Conservation (phyloP, 2,888 invertebrate species). For the Papilio demoleus region DNA sequence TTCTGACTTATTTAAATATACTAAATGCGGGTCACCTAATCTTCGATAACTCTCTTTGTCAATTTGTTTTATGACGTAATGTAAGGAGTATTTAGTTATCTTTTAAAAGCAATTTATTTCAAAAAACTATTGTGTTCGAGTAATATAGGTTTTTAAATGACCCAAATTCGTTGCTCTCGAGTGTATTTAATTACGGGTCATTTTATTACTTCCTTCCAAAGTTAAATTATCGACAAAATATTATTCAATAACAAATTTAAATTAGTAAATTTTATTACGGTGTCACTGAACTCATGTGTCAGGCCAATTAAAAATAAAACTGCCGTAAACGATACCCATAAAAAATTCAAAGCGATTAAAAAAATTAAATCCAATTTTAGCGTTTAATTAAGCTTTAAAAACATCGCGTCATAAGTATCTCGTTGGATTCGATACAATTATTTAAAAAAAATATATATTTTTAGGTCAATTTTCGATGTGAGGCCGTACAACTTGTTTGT, state of each 20-base stretch:
- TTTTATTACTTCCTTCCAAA: too few species aligned
- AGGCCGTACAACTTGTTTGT: slow-evolving; percentile 15
- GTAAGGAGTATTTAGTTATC: too few species aligned
- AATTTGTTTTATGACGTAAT: too few species aligned
- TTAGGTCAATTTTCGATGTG: slow-evolving; percentile 2
- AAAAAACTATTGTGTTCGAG: too few species aligned
- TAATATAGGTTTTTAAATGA: too few species aligned
- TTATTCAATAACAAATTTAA: neutral
- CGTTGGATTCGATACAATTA: slow-evolving; percentile 24
- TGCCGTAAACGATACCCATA: slow-evolving; percentile 18
- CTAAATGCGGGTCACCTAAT: too few species aligned
- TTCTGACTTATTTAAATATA: too few species aligned
- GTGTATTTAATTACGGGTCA: too few species aligned
- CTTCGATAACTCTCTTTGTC: too few species aligned
- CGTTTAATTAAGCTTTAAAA: slow-evolving; percentile 36
- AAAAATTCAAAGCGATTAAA: slow-evolving; percentile 23
- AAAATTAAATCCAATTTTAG: slow-evolving; percentile 8
- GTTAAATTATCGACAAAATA: neutral
- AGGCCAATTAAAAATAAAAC: slow-evolving; percentile 27
- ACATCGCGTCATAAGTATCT: slow-evolving; percentile 23
- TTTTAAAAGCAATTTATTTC: too few species aligned
- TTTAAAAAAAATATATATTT: slow-evolving; percentile 7
- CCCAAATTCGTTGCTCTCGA: too few species aligned
- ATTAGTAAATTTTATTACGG: neutral
- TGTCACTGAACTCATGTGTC: slow-evolving; percentile 22